Base-by-base conservation (phyloP, 2,888 invertebrate genomes). In the Bellardia pandia region DNA sequence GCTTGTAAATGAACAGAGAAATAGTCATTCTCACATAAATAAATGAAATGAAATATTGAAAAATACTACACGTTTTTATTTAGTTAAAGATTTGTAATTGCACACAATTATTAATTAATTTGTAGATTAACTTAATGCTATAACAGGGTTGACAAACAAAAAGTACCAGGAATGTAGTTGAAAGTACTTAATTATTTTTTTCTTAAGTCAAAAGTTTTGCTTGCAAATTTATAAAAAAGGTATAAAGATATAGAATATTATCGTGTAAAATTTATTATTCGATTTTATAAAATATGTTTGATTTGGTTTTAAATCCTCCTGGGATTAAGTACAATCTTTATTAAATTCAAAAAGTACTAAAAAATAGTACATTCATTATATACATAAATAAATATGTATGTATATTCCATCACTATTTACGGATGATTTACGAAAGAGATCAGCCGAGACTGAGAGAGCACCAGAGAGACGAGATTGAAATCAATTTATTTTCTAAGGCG, bases 61-160 rank as follows among this genome's bases (percentile, higher is more conserved):
- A 80, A 56, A 58, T 60, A 58, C 16, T 85, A 85, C 76, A 58
- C 42, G 72, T 74, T 68, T 69, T 86, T 69, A 78, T 66, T 74
- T 9, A 23, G 51, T 82, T 80, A 33, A 75, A 82, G 77, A 86
- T 82, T 84, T 80, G 86, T 77, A 84, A 86, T 80, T 80, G 62
- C 76, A 76, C 72, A 80, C 30, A 79, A 80, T 80, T 86, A 80
- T 84, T 77, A 83, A 80, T 68, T 82, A 69, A 60, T 56, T 37
- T 71, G 16, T 37, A 56, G n/a, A 66, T 23, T 58, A 58, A 23
- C 9, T 14, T 14, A n/a, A 33, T 6, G 30, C 7, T 64, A 11
- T 56, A 7, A 16, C 53, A 56, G 14, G 9, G 45, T 33, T 66
- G 37, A 6, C 7, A 8, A 14, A 7, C 3, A 45, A 16, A 48